phyloP scores from a whole-genome alignment of 2,888 invertebrate genomes.

The Folsomia manolachei region DNA sequence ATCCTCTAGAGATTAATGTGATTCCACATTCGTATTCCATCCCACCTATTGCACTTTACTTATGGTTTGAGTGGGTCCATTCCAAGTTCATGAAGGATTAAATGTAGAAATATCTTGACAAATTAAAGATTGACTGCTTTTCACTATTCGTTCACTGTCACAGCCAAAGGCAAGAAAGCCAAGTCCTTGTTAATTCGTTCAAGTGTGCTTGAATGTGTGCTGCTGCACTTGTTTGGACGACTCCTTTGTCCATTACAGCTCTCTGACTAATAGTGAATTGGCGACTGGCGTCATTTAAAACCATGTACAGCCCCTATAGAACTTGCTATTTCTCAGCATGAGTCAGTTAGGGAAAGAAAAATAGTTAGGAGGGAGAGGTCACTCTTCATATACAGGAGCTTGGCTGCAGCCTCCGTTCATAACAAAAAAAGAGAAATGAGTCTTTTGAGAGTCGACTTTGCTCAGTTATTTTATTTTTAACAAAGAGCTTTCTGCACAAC shows the following conservation, averaged over 20 bases:
- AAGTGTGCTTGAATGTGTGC: not conserved
- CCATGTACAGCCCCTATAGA: not conserved
- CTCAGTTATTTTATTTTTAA: constrained; percentile 12
- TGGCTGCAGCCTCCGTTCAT: no score
- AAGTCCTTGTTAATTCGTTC: not conserved
- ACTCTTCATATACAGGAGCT: no score
- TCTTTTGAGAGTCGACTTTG: not conserved
- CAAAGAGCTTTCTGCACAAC: not conserved
- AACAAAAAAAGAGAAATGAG: no score
- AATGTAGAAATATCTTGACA: constrained; percentile 15
- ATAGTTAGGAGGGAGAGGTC: no score
- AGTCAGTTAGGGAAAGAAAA: no score
- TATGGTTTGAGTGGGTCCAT: no score
- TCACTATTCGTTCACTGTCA: not conserved
- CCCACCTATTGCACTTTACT: not conserved
- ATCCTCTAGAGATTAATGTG: not conserved
- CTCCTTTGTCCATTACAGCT: not conserved
- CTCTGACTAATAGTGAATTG: no score
- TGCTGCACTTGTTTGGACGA: not conserved
- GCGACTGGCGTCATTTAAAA: not conserved
- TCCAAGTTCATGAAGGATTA: not conserved
- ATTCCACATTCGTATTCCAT: not conserved
- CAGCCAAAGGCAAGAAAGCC: no score
- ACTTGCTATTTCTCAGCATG: no score
- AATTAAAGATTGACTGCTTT: constrained; percentile 16